Evolutionary conservation across 2,113 vertebrate genomes (phyloP).

Genomic region (Trachemys scripta): DNA sequence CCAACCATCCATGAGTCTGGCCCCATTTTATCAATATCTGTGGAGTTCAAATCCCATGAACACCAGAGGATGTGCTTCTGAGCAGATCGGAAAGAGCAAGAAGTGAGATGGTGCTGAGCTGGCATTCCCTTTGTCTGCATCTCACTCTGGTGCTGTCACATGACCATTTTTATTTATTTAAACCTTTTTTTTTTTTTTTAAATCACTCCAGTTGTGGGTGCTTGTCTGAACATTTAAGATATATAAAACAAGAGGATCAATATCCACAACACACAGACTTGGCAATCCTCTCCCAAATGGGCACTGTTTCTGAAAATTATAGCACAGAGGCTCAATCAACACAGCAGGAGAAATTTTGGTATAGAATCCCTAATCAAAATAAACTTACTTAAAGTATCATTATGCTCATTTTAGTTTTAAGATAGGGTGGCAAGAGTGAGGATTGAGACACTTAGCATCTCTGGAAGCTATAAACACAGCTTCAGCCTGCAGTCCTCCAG

Average conservation of each 20-base stretch:
- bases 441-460: background rate
- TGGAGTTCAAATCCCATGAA: background rate
- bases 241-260: background rate
- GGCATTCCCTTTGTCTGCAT: background rate
- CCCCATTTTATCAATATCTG: background rate
- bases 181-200: background rate
- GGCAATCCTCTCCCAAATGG: background rate
- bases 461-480: constrained; percentile 24
- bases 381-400: constrained; percentile 46
- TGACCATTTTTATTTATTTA: background rate
- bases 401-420: constrained; percentile 23
- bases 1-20: background rate
- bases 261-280: background rate
- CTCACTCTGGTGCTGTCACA: rapidly evolving
- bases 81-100: background rate
- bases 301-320: background rate
- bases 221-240: constrained; percentile 4
- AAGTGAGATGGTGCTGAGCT: background rate
- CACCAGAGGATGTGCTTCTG: rapidly evolving
- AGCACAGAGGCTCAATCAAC: constrained; percentile 10
- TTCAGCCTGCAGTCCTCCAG: background rate
- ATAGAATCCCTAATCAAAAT: constrained; percentile 5
- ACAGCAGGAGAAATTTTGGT: constrained; percentile 9
- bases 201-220: background rate
- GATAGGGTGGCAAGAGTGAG: background rate